Evolutionary conservation across 2,888 invertebrate species (phyloP), one percentile per base, ranked within the genome.

Genomic region (Acronicta alni): DNA sequence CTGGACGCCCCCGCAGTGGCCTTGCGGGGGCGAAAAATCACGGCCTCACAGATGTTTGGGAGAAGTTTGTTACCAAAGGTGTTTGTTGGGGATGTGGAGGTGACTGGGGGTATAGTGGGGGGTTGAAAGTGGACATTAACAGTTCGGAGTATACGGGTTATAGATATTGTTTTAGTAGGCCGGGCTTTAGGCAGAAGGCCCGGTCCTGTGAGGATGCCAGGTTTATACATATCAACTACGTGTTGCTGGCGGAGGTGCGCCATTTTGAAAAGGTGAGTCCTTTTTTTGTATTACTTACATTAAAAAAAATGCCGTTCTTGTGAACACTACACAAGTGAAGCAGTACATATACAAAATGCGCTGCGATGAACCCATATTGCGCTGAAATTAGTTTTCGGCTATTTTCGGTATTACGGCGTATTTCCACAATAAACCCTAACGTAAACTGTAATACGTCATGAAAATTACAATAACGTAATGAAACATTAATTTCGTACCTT

Each of bases 201-300:
- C 88, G 93, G 55, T 94, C 93, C 60, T 90, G 94, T 74, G 96
- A 96, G 73, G 96, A 96, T 79, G 96, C 96, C 10, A 91, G 96
- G 70, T 96, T 95, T 85, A 93, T 96, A 77, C 95, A 96, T 82
- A 93, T 96, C 80, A 96, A 95, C 85, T 95, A 93, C 83, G 89
- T 95, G 63, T 92, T 97, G 70, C 90, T 96, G 79, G 95, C 95
- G 10, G 95, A 96, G 79, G 94, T 96, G 67, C 91, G 87, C 61
- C 92, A 94, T 82, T 96, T 97, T 84, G 96, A 96, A 88, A 94
- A 96, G 96, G 96, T 96, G 88, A 93, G 92, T 86, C 37, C n/a
- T 48, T 20, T 20, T 39, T 9, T 3, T 5, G 16, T 26, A n/a
- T n/a, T n/a, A n/a, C n/a, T n/a, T n/a, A n/a, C n/a, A n/a, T n/a